Conservation (phyloP, 2,113 vertebrate species). For the Mustelus asterias region DNA sequence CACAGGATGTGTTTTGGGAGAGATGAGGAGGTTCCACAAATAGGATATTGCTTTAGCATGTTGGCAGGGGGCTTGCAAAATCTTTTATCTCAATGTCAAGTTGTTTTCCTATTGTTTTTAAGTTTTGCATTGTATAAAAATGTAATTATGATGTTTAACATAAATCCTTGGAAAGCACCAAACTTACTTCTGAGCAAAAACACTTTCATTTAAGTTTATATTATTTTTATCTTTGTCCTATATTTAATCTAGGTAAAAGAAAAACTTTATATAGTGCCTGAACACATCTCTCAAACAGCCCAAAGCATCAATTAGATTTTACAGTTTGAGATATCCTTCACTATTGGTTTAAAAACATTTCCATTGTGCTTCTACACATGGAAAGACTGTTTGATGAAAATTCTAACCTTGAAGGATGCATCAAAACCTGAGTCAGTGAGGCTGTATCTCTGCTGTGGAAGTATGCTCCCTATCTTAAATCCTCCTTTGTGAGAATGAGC, state of each 20-base stretch:
- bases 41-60: slow-evolving; percentile 41
- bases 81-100: neutral
- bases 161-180: neutral
- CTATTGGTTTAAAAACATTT: neutral
- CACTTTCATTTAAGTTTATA: neutral
- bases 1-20: slow-evolving; percentile 44
- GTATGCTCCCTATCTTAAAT: neutral
- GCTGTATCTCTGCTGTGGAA: neutral
- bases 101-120: neutral
- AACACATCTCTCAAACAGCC: no score
- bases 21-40: slow-evolving; percentile 45
- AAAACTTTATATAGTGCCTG: no score
- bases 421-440: neutral
- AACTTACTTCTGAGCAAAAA: neutral
- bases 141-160: neutral
- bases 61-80: neutral
- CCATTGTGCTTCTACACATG: neutral
- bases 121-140: neutral
- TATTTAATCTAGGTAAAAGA: neutral
- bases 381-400: neutral
- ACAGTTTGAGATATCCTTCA: neutral
- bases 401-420: neutral
- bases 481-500: neutral
- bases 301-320: neutral
- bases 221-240: neutral